Conservation (phyloP, 1,140 invertebrate species). For the Sarcophaga peregrina region DNA sequence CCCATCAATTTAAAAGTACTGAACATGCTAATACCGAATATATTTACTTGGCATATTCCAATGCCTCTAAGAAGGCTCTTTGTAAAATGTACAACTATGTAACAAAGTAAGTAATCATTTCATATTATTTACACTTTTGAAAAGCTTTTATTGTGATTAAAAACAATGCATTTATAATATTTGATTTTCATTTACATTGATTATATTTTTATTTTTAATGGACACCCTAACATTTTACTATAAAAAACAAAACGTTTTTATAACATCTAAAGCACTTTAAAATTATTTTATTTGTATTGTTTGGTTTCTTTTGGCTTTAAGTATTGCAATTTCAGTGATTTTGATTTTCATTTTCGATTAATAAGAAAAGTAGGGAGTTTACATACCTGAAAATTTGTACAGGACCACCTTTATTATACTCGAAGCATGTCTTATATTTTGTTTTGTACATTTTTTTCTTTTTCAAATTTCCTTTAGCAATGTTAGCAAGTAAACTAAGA, state of each 20-base stretch:
- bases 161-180: not conserved
- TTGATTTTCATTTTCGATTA: not conserved
- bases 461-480: too few species aligned
- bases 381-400: not conserved
- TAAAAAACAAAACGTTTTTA: too few species aligned
- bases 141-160: not conserved
- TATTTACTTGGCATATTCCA: conserved; percentile 58
- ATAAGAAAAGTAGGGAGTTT: not conserved
- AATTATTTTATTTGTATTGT: too few species aligned
- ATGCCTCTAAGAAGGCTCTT: conserved; percentile 53
- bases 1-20: conserved; percentile 36
- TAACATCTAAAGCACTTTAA: not conserved
- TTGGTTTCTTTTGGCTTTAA: too few species aligned
- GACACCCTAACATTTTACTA: not conserved
- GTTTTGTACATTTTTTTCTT: not conserved
- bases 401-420: not conserved
- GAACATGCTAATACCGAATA: conserved; percentile 44
- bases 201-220: not conserved
- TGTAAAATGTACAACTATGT: conserved; percentile 54
- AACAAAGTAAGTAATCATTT: conserved; percentile 39
- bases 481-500: too few species aligned
- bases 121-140: not conserved
- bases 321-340: too few species aligned
- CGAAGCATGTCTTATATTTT: not conserved
- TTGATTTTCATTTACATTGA: conserved; percentile 13